Base-by-base conservation (phyloP, 2,113 vertebrate species). In the Macquaria australasica region DNA sequence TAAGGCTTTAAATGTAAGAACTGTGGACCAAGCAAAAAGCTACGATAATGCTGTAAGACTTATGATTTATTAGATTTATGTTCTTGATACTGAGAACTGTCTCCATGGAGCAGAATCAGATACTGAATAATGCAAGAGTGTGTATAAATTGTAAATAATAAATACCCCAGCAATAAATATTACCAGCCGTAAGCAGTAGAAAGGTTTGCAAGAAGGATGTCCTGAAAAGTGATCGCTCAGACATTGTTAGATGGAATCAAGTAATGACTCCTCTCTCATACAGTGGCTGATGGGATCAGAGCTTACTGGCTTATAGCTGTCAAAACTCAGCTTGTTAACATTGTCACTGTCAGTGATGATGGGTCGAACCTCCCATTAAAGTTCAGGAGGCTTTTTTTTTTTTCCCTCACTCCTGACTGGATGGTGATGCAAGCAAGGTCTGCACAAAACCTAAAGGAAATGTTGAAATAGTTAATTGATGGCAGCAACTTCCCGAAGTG, bases 141-240 rank as follows among this genome's bases (percentile, higher is more conserved):
- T 53, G 28, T 78, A 31, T 78, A 37, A 67, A 55, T 76, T 50
- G 45, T 85, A 83, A 89, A 80, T 89, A 83, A 86, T 77, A 81
- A 55, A 83, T 83, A 37, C 39, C 37, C 23, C 18, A 0, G 60
- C 69, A 43, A 58, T 82, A 82, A 77, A 82, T 66, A 77, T 45
- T 6, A 71, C 7, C 79, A 55, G 83, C 8, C 8, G 9, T 28
- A 12, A 63, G 63, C 68, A 62, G 43, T 0, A 43, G 67, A 77
- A 25, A 73, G 48, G 69, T 74, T 78, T 62, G 56, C 12, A 15
- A 31, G 7, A 59, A 34, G 15, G 66, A 28, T 39, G 34, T 58
- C n/a, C 31, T 76, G 70, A 63, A 25, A 59, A 87, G 70, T 51
- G 64, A 64, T 41, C 16, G 68, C 60, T 73, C 31, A 25, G 56